phyloP scores from a whole-genome alignment of 1,140 invertebrate genomes.

The Matsumurasca onukii region DNA sequence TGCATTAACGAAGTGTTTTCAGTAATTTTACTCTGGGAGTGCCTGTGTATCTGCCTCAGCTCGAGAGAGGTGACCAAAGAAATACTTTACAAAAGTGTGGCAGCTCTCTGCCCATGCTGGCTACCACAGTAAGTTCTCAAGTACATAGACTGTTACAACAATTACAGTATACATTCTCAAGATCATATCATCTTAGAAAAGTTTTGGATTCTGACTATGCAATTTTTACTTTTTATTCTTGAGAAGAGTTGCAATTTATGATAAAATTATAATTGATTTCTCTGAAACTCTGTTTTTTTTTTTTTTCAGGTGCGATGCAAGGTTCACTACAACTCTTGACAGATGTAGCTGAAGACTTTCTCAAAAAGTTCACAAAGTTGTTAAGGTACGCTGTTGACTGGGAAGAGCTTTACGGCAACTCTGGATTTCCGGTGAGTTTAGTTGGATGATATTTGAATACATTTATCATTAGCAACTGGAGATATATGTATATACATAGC shows the following conservation, averaged over 20 bases:
- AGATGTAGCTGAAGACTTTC: conserved; percentile 56
- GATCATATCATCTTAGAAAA: too few species aligned
- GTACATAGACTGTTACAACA: too few species aligned
- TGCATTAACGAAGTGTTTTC: too few species aligned
- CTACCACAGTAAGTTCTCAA: conserved; percentile 46
- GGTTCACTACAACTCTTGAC: conserved; percentile 56
- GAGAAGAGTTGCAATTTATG: too few species aligned
- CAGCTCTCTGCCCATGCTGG: conserved; percentile 51
- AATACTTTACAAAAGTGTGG: conserved; percentile 42
- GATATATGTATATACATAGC: too few species aligned
- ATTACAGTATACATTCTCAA: too few species aligned
- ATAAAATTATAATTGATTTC: too few species aligned
- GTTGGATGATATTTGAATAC: too few species aligned
- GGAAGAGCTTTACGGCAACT: conserved; percentile 45
- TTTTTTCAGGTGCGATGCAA: conserved; percentile 52
- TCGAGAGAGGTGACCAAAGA: conserved; percentile 20
- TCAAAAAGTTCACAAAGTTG: conserved; percentile 53
- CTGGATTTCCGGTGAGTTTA: conserved; percentile 55
- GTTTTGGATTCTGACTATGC: too few species aligned
- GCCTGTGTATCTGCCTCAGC: background rate
- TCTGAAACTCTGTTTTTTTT: too few species aligned
- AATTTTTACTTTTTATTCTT: too few species aligned
- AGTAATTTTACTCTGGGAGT: conserved; percentile 25
- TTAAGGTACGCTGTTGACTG: conserved; percentile 56
- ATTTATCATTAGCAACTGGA: too few species aligned